Evolutionary conservation across 1,140 invertebrate genomes (phyloP).

Genomic region (Plodia interpunctella): DNA sequence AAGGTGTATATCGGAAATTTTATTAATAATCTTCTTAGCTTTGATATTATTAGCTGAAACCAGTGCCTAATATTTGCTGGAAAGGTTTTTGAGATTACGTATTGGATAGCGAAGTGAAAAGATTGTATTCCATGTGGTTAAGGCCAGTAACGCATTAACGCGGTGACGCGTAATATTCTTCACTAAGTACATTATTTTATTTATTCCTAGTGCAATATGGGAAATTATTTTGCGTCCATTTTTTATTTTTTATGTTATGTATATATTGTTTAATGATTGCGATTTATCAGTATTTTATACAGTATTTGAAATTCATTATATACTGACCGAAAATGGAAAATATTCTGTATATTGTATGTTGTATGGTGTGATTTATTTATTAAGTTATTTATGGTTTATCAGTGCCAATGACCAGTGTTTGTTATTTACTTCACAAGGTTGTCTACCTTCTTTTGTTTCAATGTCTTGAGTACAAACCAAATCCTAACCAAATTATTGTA

Average conservation of each 20-base stretch:
- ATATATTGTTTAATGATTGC: conserved; percentile 45
- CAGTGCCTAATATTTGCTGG: conserved; percentile 63
- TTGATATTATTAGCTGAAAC: conserved; percentile 67
- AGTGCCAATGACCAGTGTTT: conserved; percentile 52
- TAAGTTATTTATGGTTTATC: conserved; percentile 32
- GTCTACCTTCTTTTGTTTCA: conserved; percentile 23
- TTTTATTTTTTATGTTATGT: conserved; percentile 41
- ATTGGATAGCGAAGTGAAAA: conserved; percentile 26
- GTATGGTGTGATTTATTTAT: conserved; percentile 37
- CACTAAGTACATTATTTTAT: conserved; percentile 24
- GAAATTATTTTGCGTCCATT: conserved; percentile 71
- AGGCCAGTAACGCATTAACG: conserved; percentile 41
- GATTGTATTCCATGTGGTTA: conserved; percentile 18
- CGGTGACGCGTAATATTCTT: conserved; percentile 19
- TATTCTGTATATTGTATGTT: conserved; percentile 19
- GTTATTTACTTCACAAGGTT: conserved; percentile 14
- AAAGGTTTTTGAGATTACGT: conserved; percentile 45
- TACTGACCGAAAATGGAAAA: conserved; percentile 17
- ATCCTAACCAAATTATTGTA: conserved; percentile 54
- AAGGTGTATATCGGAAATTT: conserved; percentile 55
- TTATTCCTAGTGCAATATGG: conserved; percentile 59
- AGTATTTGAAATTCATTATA: conserved; percentile 55
- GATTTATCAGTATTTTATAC: conserved; percentile 61
- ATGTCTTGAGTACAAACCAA: conserved; percentile 45
- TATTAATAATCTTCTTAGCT: conserved; percentile 62